Evolutionary conservation across 1,140 invertebrate species (phyloP), one percentile per base, ranked within the genome.

Genomic region (Tribolium castaneum): DNA sequence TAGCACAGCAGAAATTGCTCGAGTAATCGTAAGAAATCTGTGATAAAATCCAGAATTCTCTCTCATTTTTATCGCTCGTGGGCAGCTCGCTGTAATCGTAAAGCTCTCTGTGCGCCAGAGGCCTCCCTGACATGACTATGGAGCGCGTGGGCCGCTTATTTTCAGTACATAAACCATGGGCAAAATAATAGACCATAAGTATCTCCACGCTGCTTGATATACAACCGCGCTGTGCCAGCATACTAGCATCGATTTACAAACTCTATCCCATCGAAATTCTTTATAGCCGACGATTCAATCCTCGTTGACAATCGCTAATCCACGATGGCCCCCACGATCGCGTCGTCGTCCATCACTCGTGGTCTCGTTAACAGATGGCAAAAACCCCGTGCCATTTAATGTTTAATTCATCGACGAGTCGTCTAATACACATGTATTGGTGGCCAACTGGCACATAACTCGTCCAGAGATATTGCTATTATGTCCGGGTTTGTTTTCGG

Each of bases 401-500:
- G 79, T 78, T 78, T 80, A 75, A 80, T 80, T 80, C 74, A 80
- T 78, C 22, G 51, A 62, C 45, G n/a, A n/a, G n/a, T 59, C 73
- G 49, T 75, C 74, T 76, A 78, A 78, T 78, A 77, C 77, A 78
- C 76, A 77, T 78, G 80, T 78, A 78, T 78, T 78, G 79, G 76
- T 78, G 75, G 70, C 77, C 76, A 39, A 80, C 75, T 83, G 79
- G 77, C 79, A 82, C 82, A 81, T 83, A 83, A 83, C 80, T 83
- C 79, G 78, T 74, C 75, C 66, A 78, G 78, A 79, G 78, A 83
- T 83, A 83, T 83, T 83, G 80, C 82, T 83, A 83, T 83, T 80
- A 75, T 76, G 34, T 7, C 6, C 1, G 35, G 9, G 9, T 5
- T 5, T 5, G 6, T 39, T 10, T 7, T 9, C 6, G 6, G 35